A percentile compares a stretch with the other conserved stretches of the same genome.
These are phyloP conservation scores for Paracanthobrama guichenoti DNA, from an alignment of 2,113 vertebrate genomes.

Conservation along the genomic window DNA sequence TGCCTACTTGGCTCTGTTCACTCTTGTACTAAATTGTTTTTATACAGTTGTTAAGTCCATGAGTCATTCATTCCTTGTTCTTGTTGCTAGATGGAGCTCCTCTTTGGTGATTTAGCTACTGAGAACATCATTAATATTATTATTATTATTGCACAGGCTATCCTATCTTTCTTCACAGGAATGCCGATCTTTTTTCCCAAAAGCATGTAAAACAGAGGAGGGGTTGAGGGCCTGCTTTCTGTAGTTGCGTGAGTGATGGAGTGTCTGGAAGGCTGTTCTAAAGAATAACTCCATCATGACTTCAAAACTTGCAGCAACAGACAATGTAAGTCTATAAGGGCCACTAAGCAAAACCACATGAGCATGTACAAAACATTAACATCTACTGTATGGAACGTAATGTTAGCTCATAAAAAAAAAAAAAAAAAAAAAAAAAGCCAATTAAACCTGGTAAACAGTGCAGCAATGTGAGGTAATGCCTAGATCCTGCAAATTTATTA, in stretches of 20 bases:
- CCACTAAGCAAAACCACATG: conserved; percentile 25
- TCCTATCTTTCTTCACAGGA: neutral
- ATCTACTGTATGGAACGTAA: conserved; percentile 4
- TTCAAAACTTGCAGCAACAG: neutral
- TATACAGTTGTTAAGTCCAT: conserved; percentile 48
- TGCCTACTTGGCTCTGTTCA: conserved; percentile 32
- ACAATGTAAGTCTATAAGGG: conserved; percentile 2
- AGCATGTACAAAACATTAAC: conserved; percentile 7
- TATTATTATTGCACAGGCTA: neutral
- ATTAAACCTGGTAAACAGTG: conserved; percentile 3
- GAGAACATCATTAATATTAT: conserved; percentile 19
- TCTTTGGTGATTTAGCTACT: conserved; percentile 24
- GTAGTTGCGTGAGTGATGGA: conserved; percentile 5
- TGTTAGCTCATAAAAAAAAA: conserved; percentile 17
- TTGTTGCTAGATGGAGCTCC: conserved; percentile 16
- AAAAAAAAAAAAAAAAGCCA: conserved; percentile 1
- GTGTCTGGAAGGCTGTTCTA: conserved; percentile 20
- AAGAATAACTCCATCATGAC: conserved; percentile 18
- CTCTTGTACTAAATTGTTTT: conserved; percentile 43
- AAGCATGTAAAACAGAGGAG: neutral
- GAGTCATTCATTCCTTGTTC: conserved; percentile 53
- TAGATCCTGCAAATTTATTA: neutral
- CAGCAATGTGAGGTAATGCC: neutral
- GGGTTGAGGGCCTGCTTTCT: neutral
- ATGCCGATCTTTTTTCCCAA: neutral